Conservation (phyloP, 2,888 invertebrate genomes). For the Rhynchonema sp. region DNA sequence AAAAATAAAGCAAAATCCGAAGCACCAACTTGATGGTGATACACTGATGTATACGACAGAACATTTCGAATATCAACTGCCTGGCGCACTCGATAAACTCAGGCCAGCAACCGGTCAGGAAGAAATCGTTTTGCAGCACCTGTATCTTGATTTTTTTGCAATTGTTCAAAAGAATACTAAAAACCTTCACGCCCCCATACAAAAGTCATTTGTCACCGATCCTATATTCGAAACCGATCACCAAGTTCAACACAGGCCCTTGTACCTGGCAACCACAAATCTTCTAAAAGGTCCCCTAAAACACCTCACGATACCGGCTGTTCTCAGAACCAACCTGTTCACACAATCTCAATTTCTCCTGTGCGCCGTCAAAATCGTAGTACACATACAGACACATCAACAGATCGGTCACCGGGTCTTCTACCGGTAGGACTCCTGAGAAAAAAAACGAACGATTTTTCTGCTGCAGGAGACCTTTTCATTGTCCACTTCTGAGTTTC, state of each 20-base stretch:
- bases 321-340: conserved; percentile 43
- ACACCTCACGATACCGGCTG: not conserved
- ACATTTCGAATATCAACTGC: conserved; percentile 97
- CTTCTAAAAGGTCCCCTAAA: not conserved
- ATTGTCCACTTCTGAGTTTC: no score
- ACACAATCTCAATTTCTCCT: conserved; percentile 66
- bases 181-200: no score
- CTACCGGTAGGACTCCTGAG: conserved; percentile 86
- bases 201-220: no score
- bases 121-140: conserved; percentile 84
- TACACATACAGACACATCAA: conserved; percentile 94
- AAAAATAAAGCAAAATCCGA: no score
- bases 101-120: conserved; percentile 77
- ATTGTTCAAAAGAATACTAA: no score
- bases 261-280: not conserved
- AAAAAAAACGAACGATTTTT: no score
- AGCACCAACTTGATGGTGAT: conserved; percentile 45
- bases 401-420: conserved; percentile 96
- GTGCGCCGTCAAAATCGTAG: conserved; percentile 96
- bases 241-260: no score
- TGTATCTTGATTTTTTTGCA: conserved; percentile 12
- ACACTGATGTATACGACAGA: conserved; percentile 96
- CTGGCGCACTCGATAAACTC: conserved; percentile 98
- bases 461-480: no score
- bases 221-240: no score